A percentile compares a stretch with the other conserved stretches of the same genome.
These are phyloP conservation scores for Leptothorax acervorum DNA, from an alignment of 2,888 invertebrate species.

Conservation along the genomic window DNA sequence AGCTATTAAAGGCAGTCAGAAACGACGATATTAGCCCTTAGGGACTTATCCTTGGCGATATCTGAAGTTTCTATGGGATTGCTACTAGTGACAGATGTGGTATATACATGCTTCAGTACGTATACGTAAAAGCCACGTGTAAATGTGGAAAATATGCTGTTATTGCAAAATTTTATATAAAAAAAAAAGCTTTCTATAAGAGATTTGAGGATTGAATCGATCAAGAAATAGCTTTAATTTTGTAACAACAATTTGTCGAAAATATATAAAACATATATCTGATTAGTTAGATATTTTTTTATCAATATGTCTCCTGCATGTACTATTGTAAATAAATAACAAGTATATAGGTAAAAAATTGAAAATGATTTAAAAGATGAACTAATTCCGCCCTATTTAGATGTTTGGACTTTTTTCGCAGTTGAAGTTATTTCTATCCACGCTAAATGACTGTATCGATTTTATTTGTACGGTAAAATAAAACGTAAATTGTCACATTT, in stretches of 20 bases:
- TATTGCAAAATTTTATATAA: conserved; percentile 15
- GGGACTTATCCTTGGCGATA: conserved; percentile 48
- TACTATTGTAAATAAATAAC: neutral
- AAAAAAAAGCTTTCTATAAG: neutral
- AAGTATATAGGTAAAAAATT: neutral
- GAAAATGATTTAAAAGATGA: neutral
- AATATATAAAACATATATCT: neutral
- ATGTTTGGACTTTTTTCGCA: too few species aligned
- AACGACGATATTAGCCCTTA: conserved; percentile 41
- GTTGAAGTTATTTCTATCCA: neutral
- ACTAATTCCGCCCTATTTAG: neutral
- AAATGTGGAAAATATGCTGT: conserved; percentile 29
- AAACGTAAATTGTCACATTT: neutral
- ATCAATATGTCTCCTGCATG: neutral
- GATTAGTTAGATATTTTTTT: neutral
- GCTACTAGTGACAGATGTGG: conserved; percentile 48
- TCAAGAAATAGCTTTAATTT: neutral
- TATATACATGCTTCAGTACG: conserved; percentile 9
- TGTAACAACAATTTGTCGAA: neutral
- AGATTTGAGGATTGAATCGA: neutral
- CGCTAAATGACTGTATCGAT: conserved; percentile 1
- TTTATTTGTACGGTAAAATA: neutral
- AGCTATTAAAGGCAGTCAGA: conserved; percentile 38
- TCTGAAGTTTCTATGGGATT: conserved; percentile 51
- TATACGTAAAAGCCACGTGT: conserved; percentile 14